A percentile compares a stretch with the other conserved stretches of the same genome.
These are phyloP conservation scores for Drosophila kuntzei DNA, from an alignment of 2,888 invertebrate species.

Conservation along the genomic window DNA sequence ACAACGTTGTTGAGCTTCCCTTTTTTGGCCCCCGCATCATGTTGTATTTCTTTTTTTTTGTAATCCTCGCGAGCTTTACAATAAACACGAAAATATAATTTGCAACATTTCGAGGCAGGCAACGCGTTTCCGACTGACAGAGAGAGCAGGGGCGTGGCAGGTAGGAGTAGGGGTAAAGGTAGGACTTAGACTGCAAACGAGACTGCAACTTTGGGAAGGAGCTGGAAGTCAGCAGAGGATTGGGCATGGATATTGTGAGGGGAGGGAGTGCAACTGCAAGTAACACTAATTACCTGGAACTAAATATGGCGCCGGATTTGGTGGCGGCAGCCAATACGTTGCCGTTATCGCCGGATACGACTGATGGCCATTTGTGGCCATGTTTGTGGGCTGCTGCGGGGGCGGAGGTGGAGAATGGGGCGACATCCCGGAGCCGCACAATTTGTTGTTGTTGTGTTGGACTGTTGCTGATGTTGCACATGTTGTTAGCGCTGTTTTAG, in stretches of 20 bases:
- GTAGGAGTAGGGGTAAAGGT: neutral
- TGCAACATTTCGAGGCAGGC: slow-evolving; percentile 59
- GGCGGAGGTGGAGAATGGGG: slow-evolving; percentile 57
- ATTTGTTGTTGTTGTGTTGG: slow-evolving; percentile 49
- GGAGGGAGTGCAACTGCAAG: slow-evolving; percentile 43
- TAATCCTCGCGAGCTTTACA: slow-evolving; percentile 75
- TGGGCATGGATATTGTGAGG: neutral
- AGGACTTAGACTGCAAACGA: slow-evolving; percentile 24
- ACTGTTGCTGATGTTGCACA: slow-evolving; percentile 50
- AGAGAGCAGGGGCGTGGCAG: too few relatives aligned
- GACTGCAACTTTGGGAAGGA: slow-evolving; percentile 1
- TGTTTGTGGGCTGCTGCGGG: slow-evolving; percentile 65
- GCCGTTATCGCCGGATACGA: slow-evolving; percentile 92
- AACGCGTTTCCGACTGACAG: slow-evolving; percentile 47
- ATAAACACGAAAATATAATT: slow-evolving; percentile 80
- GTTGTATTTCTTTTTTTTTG: slow-evolving; percentile 41
- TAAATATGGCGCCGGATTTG: slow-evolving; percentile 92
- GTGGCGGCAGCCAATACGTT: slow-evolving; percentile 93
- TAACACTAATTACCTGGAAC: slow-evolving; percentile 90
- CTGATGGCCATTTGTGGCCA: slow-evolving; percentile 79
- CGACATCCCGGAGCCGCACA: slow-evolving; percentile 50
- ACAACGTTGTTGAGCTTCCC: slow-evolving; percentile 34
- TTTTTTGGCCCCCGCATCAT: slow-evolving; percentile 21
- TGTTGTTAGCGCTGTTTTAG: slow-evolving; percentile 55
- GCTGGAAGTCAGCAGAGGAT: neutral